A percentile compares a stretch with the other conserved stretches of the same genome.
These are phyloP conservation scores for Xylocopa sonorina DNA, from an alignment of 1,140 invertebrate species.

Conservation along the genomic window DNA sequence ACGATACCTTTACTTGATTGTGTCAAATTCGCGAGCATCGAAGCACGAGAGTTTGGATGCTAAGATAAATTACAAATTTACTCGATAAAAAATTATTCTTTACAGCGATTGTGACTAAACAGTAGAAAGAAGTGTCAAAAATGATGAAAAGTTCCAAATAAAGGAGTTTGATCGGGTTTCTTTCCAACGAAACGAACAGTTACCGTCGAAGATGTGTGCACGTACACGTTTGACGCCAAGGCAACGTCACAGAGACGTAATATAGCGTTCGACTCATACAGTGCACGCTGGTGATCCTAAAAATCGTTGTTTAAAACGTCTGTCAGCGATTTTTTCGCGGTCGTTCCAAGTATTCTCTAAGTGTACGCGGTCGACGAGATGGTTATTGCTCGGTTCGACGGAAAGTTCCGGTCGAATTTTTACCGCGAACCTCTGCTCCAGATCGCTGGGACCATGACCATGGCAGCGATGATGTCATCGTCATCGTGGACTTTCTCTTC, in stretches of 20 bases:
- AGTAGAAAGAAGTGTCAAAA: no score
- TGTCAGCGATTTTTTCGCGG: neutral
- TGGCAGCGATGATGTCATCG: constrained; percentile 68
- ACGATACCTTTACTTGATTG: no score
- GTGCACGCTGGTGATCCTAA: neutral
- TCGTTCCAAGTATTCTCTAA: constrained; percentile 8
- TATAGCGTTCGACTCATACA: neutral
- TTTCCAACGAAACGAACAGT: no score
- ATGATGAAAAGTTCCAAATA: no score
- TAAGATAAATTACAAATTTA: no score
- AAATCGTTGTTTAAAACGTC: neutral
- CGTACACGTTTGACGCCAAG: neutral
- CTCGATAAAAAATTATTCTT: no score
- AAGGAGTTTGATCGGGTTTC: no score
- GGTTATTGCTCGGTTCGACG: constrained; percentile 19
- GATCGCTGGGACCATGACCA: constrained; percentile 69
- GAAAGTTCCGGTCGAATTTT: constrained; percentile 25
- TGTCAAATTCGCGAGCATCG: no score
- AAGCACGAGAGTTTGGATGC: no score
- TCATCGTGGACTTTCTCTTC: constrained; percentile 71
- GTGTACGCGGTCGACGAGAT: neutral
- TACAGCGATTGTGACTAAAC: no score
- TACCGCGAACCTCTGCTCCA: constrained; percentile 53
- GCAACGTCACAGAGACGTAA: neutral
- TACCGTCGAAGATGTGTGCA: no score